phyloP scores from a whole-genome alignment of 2,888 invertebrate species.

The Phymatocera aterrima region DNA sequence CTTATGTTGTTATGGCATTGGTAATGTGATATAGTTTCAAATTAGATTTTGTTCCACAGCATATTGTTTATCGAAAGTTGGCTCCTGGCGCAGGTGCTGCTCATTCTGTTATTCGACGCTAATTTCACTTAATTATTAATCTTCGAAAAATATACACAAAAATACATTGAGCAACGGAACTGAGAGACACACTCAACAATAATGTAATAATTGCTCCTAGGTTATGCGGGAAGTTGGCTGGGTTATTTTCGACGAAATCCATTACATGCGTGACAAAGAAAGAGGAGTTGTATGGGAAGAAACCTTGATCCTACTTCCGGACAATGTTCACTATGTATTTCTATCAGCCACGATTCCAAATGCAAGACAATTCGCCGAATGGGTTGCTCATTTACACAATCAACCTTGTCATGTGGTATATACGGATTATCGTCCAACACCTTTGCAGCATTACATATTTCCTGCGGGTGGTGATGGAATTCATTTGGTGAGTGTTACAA shows the following conservation, averaged over 20 bases:
- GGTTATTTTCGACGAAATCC: conserved; percentile 99
- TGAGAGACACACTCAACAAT: conserved; percentile 19
- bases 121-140: too few relatives aligned
- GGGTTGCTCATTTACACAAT: conserved; percentile 95
- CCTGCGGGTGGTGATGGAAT: conserved; percentile 97
- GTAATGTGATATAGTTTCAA: too few relatives aligned
- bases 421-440: conserved; percentile 98
- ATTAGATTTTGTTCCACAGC: neutral
- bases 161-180: neutral
- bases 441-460: conserved; percentile 98
- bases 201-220: conserved; percentile 53
- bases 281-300: conserved; percentile 99
- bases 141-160: too few relatives aligned
- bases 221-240: conserved; percentile 99
- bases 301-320: conserved; percentile 96
- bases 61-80: neutral
- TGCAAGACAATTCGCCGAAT: conserved; percentile 96
- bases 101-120: neutral
- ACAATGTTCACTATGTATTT: conserved; percentile 99
- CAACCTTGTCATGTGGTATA: conserved; percentile 99
- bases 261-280: conserved; percentile 99
- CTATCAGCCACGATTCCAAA: conserved; percentile 99
- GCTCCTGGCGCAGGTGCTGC: too few relatives aligned
- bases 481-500: conserved; percentile 83
- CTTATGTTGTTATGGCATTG: neutral